These are phyloP conservation scores for Netelia melanura DNA, from an alignment of 2,888 invertebrate species.

Conservation along the genomic window DNA sequence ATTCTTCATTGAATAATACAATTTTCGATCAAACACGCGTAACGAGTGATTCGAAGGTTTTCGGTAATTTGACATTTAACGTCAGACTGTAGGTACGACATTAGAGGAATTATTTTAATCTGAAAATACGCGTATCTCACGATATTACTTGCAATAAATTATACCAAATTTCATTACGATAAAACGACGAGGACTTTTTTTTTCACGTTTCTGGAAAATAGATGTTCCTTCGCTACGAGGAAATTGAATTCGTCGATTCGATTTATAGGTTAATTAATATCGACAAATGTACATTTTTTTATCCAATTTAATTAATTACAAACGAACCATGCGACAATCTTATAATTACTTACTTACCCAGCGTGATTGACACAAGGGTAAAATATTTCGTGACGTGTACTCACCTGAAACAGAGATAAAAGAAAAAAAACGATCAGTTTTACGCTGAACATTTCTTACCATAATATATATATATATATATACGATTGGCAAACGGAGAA, in stretches of 20 bases:
- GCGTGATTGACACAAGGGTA: slow-evolving; percentile 13
- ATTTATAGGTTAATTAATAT: no score
- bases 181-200: no score
- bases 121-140: no score
- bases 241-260: not conserved
- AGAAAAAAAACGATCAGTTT: slow-evolving; percentile 42
- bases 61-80: not conserved
- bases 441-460: not conserved
- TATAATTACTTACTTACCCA: slow-evolving; percentile 63
- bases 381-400: slow-evolving; percentile 52
- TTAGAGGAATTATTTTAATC: no score
- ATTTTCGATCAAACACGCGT: not conserved
- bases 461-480: not conserved
- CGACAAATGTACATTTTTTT: not conserved
- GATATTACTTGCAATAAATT: no score
- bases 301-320: not conserved
- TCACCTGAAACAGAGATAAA: slow-evolving; percentile 64
- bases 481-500: no score
- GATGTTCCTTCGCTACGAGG: not conserved
- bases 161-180: no score
- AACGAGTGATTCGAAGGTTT: not conserved
- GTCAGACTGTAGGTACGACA: no score
- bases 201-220: no score
- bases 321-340: not conserved
- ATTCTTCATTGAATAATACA: not conserved